phyloP scores from a whole-genome alignment of 92 coral and sea anemone genomes.

The Galaxea fascicularis region DNA sequence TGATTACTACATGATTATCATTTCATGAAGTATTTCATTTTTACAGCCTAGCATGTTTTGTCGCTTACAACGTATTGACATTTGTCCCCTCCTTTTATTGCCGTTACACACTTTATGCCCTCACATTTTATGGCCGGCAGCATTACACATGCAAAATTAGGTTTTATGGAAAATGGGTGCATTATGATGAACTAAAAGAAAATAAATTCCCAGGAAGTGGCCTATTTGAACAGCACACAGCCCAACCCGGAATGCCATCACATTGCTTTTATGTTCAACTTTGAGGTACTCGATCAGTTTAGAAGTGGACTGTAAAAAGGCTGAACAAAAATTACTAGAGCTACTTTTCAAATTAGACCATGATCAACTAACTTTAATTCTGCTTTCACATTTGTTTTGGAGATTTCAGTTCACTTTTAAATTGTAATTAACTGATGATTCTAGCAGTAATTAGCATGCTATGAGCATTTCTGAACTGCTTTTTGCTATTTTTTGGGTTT shows the following conservation, averaged over 20 bases:
- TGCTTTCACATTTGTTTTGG: too few relatives aligned
- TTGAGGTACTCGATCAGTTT: conserved; percentile 26
- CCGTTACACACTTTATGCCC: conserved; percentile 44
- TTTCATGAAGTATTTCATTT: conserved; percentile 18
- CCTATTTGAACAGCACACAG: conserved; percentile 41
- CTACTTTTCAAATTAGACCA: conserved; percentile 43
- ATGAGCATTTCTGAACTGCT: too few relatives aligned
- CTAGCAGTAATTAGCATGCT: conserved; percentile 33
- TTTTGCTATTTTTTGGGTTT: conserved; percentile 30
- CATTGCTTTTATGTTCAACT: conserved; percentile 54
- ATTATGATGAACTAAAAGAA: conserved; percentile 29
- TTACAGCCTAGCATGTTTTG: conserved; percentile 16
- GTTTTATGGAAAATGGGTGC: too few relatives aligned
- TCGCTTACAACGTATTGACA: too few relatives aligned
- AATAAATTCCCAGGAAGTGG: conserved; percentile 54
- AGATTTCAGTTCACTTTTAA: conserved; percentile 47
- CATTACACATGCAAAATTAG: conserved; percentile 48
- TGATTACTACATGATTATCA: conserved; percentile 12
- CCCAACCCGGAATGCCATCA: conserved; percentile 45
- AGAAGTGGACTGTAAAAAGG: conserved; percentile 24
- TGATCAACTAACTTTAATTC: too few relatives aligned
- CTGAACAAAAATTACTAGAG: conserved; percentile 36
- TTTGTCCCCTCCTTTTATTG: conserved; percentile 24
- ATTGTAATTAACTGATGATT: conserved; percentile 50
- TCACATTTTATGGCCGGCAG: conserved; percentile 44